Percentiles rank a stretch among this genome's conserved stretches.
phyloP scores from a whole-genome alignment of 2,113 vertebrate genomes.

The Pluvianellus socialis region DNA sequence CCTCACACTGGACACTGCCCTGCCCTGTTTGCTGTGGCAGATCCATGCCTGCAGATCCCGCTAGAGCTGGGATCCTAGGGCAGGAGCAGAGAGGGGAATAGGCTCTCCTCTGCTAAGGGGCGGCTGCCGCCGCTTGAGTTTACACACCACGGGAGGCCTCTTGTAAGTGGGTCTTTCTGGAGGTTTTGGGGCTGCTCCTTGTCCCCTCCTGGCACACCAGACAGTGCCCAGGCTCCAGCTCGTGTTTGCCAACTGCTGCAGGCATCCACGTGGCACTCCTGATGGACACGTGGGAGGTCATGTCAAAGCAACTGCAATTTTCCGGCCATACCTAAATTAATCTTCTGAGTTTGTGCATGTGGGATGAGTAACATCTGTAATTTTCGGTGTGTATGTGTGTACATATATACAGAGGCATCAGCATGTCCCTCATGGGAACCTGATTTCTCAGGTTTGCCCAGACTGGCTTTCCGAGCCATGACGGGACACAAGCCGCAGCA shows the following conservation, averaged over 20 bases:
- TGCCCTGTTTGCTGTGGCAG: background rate
- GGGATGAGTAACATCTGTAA: background rate
- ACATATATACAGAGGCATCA: too few species aligned
- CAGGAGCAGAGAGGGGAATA: background rate
- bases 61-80: background rate
- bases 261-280: background rate
- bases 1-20: background rate
- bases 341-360: accelerated
- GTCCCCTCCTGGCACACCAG: background rate
- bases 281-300: accelerated
- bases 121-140: background rate
- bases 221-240: background rate
- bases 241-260: background rate
- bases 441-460: background rate
- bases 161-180: background rate
- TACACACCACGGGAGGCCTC: background rate
- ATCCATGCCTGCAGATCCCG: accelerated
- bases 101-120: background rate
- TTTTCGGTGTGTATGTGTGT: accelerated
- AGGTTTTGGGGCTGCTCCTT: accelerated
- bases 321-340: background rate
- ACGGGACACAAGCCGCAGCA: background rate
- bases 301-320: background rate
- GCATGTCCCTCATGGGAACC: background rate
- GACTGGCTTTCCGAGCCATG: background rate